Evolutionary conservation across 2,888 invertebrate species (phyloP).

Genomic region (Xylocampa areola): DNA sequence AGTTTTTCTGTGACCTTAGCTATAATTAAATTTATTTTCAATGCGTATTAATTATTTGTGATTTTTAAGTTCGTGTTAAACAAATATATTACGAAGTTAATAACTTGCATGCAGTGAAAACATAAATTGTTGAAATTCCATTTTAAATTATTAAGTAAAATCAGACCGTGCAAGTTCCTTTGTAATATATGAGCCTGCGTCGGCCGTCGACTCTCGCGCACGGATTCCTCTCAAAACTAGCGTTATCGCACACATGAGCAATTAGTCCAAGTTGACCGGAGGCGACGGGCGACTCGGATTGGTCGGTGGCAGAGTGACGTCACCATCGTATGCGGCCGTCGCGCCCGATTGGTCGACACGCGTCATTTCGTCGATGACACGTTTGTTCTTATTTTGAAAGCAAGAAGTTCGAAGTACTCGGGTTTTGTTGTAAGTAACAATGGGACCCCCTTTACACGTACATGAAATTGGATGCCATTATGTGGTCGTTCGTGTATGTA

Average conservation of each 20-base stretch:
- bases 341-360: constrained; percentile 89
- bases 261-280: constrained; percentile 89
- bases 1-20: neutral
- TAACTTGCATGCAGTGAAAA: neutral
- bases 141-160: constrained; percentile 11
- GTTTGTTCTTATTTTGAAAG: constrained; percentile 89
- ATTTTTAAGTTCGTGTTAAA: constrained; percentile 4
- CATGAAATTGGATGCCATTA: constrained; percentile 76
- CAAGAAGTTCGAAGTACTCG: constrained; percentile 83
- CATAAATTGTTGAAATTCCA: constrained; percentile 8
- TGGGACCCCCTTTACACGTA: constrained; percentile 74
- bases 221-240: constrained; percentile 83
- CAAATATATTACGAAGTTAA: constrained; percentile 10
- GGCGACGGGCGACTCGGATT: constrained; percentile 84
- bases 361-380: constrained; percentile 89
- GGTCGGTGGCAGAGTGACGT: constrained; percentile 84
- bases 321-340: constrained; percentile 87
- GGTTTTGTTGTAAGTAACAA: constrained; percentile 82
- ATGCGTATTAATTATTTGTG: constrained; percentile 4
- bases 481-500: constrained; percentile 65
- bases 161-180: constrained; percentile 23
- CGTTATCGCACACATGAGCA: constrained; percentile 89
- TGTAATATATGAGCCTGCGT: constrained; percentile 57
- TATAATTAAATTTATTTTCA: constrained; percentile 4
- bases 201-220: constrained; percentile 80